phyloP scores from a whole-genome alignment of 2,797 vertebrate genomes.

The Lindbergichthys nudifrons region DNA sequence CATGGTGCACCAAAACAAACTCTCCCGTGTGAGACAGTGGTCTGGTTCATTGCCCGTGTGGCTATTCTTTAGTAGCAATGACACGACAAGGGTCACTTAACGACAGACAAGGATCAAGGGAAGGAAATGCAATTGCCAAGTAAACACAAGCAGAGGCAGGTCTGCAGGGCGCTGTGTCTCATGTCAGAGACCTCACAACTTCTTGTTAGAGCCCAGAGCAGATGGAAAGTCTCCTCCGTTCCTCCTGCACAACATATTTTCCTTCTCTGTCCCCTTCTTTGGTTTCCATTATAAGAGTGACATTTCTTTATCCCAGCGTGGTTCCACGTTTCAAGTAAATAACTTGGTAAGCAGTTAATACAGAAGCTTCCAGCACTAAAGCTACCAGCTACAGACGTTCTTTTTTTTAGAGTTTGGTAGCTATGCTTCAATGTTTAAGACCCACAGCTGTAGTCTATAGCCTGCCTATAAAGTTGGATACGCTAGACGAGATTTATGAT shows the following conservation, averaged over 20 bases:
- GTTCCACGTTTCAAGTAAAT: slow-evolving; percentile 20
- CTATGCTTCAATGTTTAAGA: slow-evolving; percentile 15
- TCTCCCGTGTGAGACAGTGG: slow-evolving; percentile 40
- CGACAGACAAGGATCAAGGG: slow-evolving; percentile 35
- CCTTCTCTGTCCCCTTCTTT: slow-evolving; percentile 47
- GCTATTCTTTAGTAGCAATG: slow-evolving; percentile 50
- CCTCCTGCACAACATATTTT: slow-evolving; percentile 42
- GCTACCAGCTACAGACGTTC: slow-evolving; percentile 19
- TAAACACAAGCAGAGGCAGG: slow-evolving; percentile 41
- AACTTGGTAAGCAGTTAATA: slow-evolving; percentile 45
- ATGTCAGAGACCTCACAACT: slow-evolving; percentile 46
- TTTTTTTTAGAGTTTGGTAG: slow-evolving; percentile 25
- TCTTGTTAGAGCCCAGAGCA: slow-evolving; percentile 30
- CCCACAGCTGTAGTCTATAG: slow-evolving; percentile 15
- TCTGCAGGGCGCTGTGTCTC: slow-evolving; percentile 18
- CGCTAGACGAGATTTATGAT: slow-evolving; percentile 36
- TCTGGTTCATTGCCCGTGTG: slow-evolving; percentile 52
- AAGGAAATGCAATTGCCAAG: slow-evolving; percentile 34
- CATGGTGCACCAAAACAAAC: slow-evolving; percentile 83
- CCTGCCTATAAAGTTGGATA: slow-evolving; percentile 18
- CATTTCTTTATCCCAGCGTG: slow-evolving; percentile 31
- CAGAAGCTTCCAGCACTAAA: slow-evolving; percentile 19
- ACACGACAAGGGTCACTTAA: slow-evolving; percentile 42
- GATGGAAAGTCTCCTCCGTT: slow-evolving; percentile 62
- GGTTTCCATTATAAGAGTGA: slow-evolving; percentile 71